phyloP scores from a whole-genome alignment of 92 coral and sea anemone genomes.

The Bergia puertoricense region DNA sequence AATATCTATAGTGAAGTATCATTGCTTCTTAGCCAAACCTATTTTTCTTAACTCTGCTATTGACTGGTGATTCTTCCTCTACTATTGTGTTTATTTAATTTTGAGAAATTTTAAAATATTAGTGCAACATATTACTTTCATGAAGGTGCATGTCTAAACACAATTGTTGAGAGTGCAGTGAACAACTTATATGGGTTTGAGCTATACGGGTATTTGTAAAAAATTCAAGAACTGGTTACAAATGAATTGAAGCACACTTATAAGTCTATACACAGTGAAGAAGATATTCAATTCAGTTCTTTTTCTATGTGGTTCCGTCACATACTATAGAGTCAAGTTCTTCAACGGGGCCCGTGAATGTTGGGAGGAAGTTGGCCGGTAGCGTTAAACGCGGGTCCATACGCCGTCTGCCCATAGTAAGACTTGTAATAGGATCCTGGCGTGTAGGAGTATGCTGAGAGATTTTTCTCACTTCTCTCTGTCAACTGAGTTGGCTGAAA shows the following conservation, averaged over 20 bases:
- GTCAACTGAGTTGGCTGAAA: conserved; percentile 65
- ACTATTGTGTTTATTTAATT: neutral
- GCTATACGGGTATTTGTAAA: neutral
- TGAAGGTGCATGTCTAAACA: neutral
- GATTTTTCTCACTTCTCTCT: conserved; percentile 65
- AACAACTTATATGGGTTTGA: neutral
- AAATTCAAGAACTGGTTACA: conserved; percentile 19
- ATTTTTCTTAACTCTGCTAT: neutral
- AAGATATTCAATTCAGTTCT: conserved; percentile 33
- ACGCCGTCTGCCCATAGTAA: conserved; percentile 49
- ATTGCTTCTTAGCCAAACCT: neutral
- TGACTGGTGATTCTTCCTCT: neutral
- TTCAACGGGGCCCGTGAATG: conserved; percentile 48
- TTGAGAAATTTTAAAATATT: neutral
- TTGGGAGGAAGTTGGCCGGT: conserved; percentile 53
- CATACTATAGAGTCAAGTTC: conserved; percentile 9
- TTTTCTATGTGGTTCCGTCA: neutral
- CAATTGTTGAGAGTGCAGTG: neutral
- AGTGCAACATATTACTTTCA: neutral
- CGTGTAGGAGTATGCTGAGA: conserved; percentile 56
- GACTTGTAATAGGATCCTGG: conserved; percentile 80
- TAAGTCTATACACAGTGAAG: neutral
- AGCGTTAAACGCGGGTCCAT: conserved; percentile 36
- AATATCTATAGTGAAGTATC: neutral
- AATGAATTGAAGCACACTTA: neutral